These are phyloP conservation scores for Hippocampus abdominalis DNA, from an alignment of 2,113 vertebrate genomes.

Conservation along the genomic window DNA sequence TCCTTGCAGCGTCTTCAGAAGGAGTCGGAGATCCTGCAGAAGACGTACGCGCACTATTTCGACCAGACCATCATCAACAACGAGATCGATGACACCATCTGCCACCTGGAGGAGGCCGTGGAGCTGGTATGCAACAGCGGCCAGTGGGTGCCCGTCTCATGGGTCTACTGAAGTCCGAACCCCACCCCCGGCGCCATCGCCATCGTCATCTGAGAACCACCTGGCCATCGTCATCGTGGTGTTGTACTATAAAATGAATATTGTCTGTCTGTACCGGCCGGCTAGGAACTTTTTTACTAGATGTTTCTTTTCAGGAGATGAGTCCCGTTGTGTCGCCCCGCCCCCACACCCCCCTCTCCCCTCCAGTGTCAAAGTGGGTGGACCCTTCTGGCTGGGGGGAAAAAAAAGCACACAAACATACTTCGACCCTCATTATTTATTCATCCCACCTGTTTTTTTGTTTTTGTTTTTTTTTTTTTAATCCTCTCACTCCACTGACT, in stretches of 20 bases:
- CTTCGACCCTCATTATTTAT: constrained; percentile 24
- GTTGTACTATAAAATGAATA: constrained; percentile 80
- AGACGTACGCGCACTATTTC: constrained; percentile 97
- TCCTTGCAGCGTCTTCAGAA: constrained; percentile 97
- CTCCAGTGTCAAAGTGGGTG: neutral
- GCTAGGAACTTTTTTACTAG: constrained; percentile 79
- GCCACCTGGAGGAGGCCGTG: constrained; percentile 95
- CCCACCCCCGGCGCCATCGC: too few species aligned
- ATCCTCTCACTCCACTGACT: neutral
- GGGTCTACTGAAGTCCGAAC: constrained; percentile 84
- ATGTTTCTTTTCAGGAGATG: constrained; percentile 76
- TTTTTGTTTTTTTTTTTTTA: constrained; percentile 7
- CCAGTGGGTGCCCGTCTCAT: constrained; percentile 98
- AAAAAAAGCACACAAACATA: constrained; percentile 52
- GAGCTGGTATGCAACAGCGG: constrained; percentile 91
- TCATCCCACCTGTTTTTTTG: constrained; percentile 9
- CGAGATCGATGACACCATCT: constrained; percentile 98
- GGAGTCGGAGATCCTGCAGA: constrained; percentile 96
- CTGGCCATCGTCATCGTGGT: constrained; percentile 86
- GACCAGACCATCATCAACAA: constrained; percentile 99
- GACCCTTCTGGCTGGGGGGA: neutral
- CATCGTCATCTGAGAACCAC: neutral
- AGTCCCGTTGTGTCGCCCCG: constrained; percentile 53
- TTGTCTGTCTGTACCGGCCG: constrained; percentile 94
- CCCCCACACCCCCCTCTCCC: neutral